Base-by-base conservation (phyloP, 1,140 invertebrate species). In the Triops longicaudatus region DNA sequence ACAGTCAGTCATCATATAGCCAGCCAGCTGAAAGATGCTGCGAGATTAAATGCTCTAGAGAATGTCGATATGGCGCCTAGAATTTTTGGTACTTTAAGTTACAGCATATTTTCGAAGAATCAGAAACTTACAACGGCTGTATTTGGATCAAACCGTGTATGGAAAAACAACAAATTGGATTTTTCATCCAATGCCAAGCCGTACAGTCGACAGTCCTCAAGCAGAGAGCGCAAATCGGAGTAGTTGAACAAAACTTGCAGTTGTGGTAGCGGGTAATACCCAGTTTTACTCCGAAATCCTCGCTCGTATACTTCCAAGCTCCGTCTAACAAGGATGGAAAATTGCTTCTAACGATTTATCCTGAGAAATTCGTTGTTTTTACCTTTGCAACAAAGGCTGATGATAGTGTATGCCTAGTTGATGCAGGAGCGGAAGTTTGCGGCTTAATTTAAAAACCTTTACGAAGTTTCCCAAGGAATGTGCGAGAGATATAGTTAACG, bases 31-130 rank as follows among this genome's bases (percentile, higher is more conserved):
- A 63, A 11, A 14, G 50, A 22, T 63, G 14, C 17, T 17, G 0
- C 6, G 14, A 63, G 17, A 63, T n/a, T 17, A 63, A 63, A 6
- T 22, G 50, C 3, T 63, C 50, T 14, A 63, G 22, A 0, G 50
- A 63, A 63, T 63, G 50, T n/a, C 50, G 50, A 63, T 63, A 63
- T 6, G 50, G 50, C 5, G 50, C 50, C 50, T 63, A 63, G 22
- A 63, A 17, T 17, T 63, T 17, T 12, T 14, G 7, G 22, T 37
- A 63, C 17, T 17, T 63, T n/a, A 6, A 1, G 9, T n/a, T 1
- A 63, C 10, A 63, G 17, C 0, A 5, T n/a, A 22, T 14, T 22
- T n/a, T 63, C 0, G 83, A 83, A 86, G 76, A 73, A 78, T 10
- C 17, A 63, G 1, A 63, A 63, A 14, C 22, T 63, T 63, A 63